Conservation (phyloP, 2,888 invertebrate genomes). For the Stenoptilia bipunctidactyla region DNA sequence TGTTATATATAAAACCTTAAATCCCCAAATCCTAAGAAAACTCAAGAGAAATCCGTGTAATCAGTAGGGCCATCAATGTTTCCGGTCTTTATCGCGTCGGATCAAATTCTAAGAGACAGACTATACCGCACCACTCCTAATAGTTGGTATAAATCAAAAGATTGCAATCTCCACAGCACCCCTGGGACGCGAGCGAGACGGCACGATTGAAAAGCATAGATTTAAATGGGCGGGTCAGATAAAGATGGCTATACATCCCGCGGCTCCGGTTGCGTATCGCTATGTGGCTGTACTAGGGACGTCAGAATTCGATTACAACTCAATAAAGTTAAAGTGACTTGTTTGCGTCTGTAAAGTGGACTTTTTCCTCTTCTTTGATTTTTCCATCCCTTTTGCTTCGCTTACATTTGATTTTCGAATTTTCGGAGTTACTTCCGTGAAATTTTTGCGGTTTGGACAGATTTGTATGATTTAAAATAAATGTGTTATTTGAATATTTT, state of each 20-base stretch:
- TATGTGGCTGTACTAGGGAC: slow-evolving; percentile 41
- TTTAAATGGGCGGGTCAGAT: slow-evolving; percentile 68
- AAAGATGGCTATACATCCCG: slow-evolving; percentile 62
- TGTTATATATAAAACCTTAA: no score
- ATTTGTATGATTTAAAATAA: no score
- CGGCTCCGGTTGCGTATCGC: slow-evolving; percentile 36
- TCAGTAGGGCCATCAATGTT: slow-evolving; percentile 60
- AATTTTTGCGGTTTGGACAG: slow-evolving; percentile 13
- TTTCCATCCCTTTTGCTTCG: slow-evolving; percentile 41
- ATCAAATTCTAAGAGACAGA: slow-evolving; percentile 59
- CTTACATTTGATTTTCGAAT: slow-evolving; percentile 23
- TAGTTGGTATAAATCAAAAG: slow-evolving; percentile 72
- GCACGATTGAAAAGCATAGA: slow-evolving; percentile 71
- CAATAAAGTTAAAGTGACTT: slow-evolving; percentile 72
- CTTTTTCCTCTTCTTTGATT: slow-evolving; percentile 61
- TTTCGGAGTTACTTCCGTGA: slow-evolving; percentile 4
- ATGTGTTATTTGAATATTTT: no score
- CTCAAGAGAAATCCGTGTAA: slow-evolving; percentile 52
- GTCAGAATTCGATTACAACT: slow-evolving; percentile 72
- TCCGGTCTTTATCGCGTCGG: slow-evolving; percentile 48
- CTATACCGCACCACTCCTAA: slow-evolving; percentile 64
- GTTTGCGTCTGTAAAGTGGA: slow-evolving; percentile 69
- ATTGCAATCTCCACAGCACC: slow-evolving; percentile 69
- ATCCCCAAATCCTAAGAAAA: slow-evolving; percentile 9
- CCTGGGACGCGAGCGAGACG: slow-evolving; percentile 68